Conservation (phyloP, 2,113 vertebrate species). For the Scopus umbretta region DNA sequence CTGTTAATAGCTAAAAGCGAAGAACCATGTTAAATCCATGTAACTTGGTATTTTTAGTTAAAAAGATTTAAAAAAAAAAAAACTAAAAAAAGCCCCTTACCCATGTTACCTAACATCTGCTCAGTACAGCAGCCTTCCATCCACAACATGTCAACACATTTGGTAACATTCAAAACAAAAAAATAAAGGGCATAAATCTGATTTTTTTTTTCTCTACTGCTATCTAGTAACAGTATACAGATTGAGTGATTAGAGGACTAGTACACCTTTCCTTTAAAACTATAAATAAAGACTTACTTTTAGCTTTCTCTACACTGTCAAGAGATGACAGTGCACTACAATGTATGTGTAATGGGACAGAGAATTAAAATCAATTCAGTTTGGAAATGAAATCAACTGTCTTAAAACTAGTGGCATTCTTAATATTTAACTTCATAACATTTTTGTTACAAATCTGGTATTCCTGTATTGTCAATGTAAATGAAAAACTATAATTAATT, state of each 20-base stretch:
- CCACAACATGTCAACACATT: neutral
- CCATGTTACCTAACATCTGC: neutral
- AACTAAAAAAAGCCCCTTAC: neutral
- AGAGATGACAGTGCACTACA: neutral
- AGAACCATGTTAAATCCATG: fast-evolving
- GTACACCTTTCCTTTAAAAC: neutral
- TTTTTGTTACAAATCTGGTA: neutral
- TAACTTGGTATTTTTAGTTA: neutral
- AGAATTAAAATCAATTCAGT: neutral
- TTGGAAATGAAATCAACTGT: neutral
- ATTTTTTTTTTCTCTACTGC: neutral
- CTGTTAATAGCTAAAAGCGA: neutral
- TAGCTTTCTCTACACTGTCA: neutral
- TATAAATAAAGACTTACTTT: neutral
- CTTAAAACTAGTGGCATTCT: neutral
- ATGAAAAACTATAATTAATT: neutral
- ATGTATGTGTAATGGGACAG: neutral
- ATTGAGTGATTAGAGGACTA: neutral
- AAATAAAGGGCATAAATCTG: neutral
- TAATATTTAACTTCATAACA: neutral
- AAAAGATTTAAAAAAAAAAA: neutral
- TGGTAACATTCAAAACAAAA: neutral
- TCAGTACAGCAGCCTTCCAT: neutral
- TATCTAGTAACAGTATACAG: neutral
- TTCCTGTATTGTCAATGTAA: neutral